Base-by-base conservation (phyloP, 37 sponge, comb jelly and placozoan genomes). In the Dysidea cf. avara region DNA sequence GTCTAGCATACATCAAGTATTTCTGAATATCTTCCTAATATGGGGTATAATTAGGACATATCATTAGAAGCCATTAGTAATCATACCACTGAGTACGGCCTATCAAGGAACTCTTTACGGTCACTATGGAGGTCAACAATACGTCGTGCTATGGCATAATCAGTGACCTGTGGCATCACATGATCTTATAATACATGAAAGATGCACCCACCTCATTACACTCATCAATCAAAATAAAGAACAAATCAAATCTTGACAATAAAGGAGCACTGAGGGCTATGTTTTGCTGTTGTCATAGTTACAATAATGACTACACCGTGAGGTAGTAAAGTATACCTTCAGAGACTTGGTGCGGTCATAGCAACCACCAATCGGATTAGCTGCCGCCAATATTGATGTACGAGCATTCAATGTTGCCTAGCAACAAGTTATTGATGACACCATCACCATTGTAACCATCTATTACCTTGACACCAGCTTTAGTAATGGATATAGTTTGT, bases 401-500 rank as follows among this genome's bases (percentile, higher is more conserved):
- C 99, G 78, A 37, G 99, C 99, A 65, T 98, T 98, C 26, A 98
- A 90, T 20, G 93, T 95, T 3, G 99, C 99, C 83, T 77, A 61
- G 52, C 54, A 22, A 49, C 32, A 49, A 9, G 11, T 18, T 26
- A 69, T 13, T 9, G 61, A 28, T 32, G 13, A 34, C 35, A 34
- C 7, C 35, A 32, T 30, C n/a, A 63, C 34, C 25, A 30, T 36
- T 4, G 11, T 26, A 63, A 34, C 64, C 35, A 63, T 7, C 6
- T 25, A 17, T 30, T 17, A 77, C 78, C 85, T 98, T 98, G 39
- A 98, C 93, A n/a, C 99, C 99, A 22, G 99, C 99, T 76, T 98
- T 98, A 33, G 96, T 92, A 71, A 98, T 94, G 69, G 99, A 98
- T 36, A 98, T 94, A 66, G 99, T 98, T 83, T 98, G 99, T 60